These are phyloP conservation scores for Carassius gibelio DNA, from an alignment of 2,113 vertebrate species.

Conservation along the genomic window DNA sequence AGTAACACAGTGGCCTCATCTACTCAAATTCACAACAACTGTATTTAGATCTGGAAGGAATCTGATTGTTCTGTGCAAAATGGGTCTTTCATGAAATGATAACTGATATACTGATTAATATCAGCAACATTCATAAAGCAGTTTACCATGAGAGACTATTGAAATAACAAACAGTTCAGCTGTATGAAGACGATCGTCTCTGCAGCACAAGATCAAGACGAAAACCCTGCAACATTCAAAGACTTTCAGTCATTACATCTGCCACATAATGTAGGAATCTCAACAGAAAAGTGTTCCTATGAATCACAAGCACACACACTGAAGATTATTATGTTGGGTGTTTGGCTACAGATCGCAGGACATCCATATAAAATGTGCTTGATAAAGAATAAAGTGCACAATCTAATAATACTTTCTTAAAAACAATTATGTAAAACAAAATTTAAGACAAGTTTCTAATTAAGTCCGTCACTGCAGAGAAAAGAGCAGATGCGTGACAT, in stretches of 20 bases:
- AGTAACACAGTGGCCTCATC: not conserved
- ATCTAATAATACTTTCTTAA: too few species aligned
- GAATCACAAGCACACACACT: not conserved
- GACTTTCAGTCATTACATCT: not conserved
- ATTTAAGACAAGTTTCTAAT: too few species aligned
- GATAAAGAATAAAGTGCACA: too few species aligned
- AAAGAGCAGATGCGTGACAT: too few species aligned
- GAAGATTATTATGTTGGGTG: not conserved
- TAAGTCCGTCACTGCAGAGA: too few species aligned
- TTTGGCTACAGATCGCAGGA: not conserved
- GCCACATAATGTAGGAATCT: not conserved
- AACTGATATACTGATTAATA: too few species aligned
- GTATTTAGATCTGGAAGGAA: not conserved
- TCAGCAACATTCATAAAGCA: not conserved
- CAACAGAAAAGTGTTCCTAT: not conserved
- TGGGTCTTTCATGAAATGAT: not conserved
- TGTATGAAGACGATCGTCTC: not conserved
- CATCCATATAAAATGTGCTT: too few species aligned
- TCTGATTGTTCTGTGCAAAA: not conserved
- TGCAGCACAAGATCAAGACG: not conserved
- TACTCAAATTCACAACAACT: not conserved
- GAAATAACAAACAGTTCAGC: not conserved
- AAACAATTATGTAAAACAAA: too few species aligned
- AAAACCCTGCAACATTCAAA: not conserved
- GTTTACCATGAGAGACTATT: not conserved